phyloP scores from a whole-genome alignment of 2,113 vertebrate species.

The Ochotona curzoniae region DNA sequence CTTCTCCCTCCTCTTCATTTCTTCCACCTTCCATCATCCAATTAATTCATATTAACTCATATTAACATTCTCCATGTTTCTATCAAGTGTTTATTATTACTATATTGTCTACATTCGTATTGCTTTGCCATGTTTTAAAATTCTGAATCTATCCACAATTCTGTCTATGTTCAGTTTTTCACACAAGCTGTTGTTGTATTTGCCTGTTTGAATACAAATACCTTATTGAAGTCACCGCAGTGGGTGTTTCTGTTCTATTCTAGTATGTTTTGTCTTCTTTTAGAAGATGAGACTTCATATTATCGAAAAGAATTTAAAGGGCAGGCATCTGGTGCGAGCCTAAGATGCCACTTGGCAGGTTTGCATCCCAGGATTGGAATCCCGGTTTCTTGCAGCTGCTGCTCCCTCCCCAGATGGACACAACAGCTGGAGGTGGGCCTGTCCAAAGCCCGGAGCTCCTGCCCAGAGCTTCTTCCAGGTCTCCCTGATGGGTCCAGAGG shows the following conservation, averaged over 20 bases:
- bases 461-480: no score
- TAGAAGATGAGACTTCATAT: not conserved
- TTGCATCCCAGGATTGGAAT: no score
- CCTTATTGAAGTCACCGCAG: not conserved
- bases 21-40: not conserved
- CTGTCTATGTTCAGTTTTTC: not conserved
- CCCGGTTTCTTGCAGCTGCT: no score
- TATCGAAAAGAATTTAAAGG: not conserved
- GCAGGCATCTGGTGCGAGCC: no score
- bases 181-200: not conserved
- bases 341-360: no score
- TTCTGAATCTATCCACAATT: not conserved
- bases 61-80: not conserved
- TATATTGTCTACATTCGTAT: not conserved
- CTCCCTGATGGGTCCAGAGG: no score
- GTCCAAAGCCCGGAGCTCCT: no score
- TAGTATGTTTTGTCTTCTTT: not conserved
- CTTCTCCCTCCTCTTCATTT: not conserved
- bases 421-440: no score
- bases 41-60: not conserved
- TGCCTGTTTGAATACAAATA: not conserved
- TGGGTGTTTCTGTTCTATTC: not conserved
- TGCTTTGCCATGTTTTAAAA: not conserved
- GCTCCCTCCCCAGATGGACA: no score
- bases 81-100: not conserved